Base-by-base conservation (phyloP, 1,140 invertebrate species). In the Scaptomyza montana region DNA sequence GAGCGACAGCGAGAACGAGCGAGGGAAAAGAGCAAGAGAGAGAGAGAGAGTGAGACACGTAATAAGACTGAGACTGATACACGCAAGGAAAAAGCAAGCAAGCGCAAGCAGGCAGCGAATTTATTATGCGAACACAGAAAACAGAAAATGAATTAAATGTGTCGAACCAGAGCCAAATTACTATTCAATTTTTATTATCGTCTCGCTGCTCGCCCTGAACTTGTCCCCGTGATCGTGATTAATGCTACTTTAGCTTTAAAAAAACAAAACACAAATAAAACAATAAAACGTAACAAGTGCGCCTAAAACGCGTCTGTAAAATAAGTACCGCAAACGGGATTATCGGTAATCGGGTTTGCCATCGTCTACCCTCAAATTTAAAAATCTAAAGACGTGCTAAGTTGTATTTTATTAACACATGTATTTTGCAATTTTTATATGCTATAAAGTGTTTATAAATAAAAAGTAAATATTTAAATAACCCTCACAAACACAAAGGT, bases 371-470 rank as follows among this genome's bases (percentile, higher is more conserved):
- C 39, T 16, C 28, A 19, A 16, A 54, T n/a, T n/a, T 54, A 64
- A 46, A 62, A 62, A 67, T 53, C 33, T 81, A 68, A 43, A 43
- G 39, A n/a, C 50, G 25, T 75, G 67, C 74, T 55, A 57, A 77
- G 60, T 45, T 77, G 56, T 66, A 50, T 76, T 77, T 78, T 82
- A 70, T 75, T 77, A 55, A 69, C 73, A 77, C 72, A 72, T 63
- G 76, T 64, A 71, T 76, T 77, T 85, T 74, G 80, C 81, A 85
- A 66, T 80, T 80, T 74, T 70, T 80, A 77, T 80, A 67, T 51
- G 69, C 61, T 75, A 70, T 74, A 80, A 77, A 86, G 77, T 86
- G 69, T 80, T 85, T 86, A 85, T 86, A 85, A 85, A 85, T 85
- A 85, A 86, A 85, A 74, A 85, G 81, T 86, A 85, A 85, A 86